Base-by-base conservation (phyloP, 2,888 invertebrate genomes). In the Theodoxus fluviatilis region DNA sequence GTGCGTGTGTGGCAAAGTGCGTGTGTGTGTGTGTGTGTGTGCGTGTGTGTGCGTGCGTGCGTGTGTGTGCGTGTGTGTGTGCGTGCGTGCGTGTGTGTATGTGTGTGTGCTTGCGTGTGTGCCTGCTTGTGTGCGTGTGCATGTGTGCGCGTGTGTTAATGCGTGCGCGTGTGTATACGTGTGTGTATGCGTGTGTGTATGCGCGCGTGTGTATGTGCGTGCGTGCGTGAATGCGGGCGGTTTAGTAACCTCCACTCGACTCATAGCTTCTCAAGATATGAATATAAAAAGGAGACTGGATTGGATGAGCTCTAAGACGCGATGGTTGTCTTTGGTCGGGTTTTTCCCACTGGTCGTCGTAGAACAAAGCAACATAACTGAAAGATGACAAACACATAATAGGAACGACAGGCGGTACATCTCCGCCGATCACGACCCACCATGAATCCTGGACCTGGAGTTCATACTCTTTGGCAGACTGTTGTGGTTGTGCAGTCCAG, bases 101-200 rank as follows among this genome's bases (percentile, higher is more conserved):
- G 15, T 28, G 49, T 49, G 49, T 66, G 2, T 49, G 28, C 33
- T 7, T 35, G 66, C 49, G 49, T 49, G 49, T 31, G 49, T 31
- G 49, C 49, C 33, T 43, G 28, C 28, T 40, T 43, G 22, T 65
- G 22, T 43, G 65, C 18, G 28, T 22, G 61, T 68, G 33, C 43
- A 59, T 67, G 4, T 55, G 52, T 52, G 55, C 38, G 35, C 38
- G 61, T 61, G 15, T 37, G 38, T 61, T 57, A 31, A n/a, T 33
- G 28, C 15, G 31, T 40, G 28, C 9, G 31, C 31, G 33, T 22
- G 66, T 40, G 66, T 18, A 25, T 66, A 22, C 28, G 43, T 18
- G 22, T 35, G 63, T 63, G 63, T 35, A 33, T 63, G 63, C 22
- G 63, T 63, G 63, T 35, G 63, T 63, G 63, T 35, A 33, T 63